Percentiles rank a stretch among this genome's conserved stretches.
Evolutionary conservation across 2,113 vertebrate species (phyloP).

Genomic region (Aptenodytes patagonicus): DNA sequence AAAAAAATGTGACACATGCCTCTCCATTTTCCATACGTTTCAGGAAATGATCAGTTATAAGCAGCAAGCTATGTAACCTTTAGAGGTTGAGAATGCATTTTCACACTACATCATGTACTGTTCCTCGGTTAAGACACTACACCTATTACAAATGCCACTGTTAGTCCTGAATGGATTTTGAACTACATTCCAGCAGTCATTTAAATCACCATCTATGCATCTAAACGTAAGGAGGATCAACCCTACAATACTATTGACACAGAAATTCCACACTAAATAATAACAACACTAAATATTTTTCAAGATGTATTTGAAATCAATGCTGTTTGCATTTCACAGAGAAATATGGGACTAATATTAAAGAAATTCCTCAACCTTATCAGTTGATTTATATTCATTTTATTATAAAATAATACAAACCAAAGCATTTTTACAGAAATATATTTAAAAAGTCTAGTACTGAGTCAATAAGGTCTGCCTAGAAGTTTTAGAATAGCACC

Average conservation of each 20-base stretch:
- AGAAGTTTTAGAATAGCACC: not conserved
- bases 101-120: not conserved
- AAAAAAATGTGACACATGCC: not conserved
- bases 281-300: not conserved
- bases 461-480: not conserved
- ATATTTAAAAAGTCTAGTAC: not conserved
- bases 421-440: not conserved
- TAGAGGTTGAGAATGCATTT: not conserved
- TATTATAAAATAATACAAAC: conserved; percentile 44
- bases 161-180: not conserved
- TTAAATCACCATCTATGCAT: not conserved
- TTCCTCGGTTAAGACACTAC: not conserved
- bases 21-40: not conserved
- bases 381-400: not conserved
- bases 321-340: not conserved
- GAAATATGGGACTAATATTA: not conserved
- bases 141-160: not conserved
- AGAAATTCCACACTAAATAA: not conserved
- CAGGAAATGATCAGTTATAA: not conserved
- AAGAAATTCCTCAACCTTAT: not conserved
- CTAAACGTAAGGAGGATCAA: not conserved
- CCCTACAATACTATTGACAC: not conserved
- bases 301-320: not conserved
- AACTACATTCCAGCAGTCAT: not conserved
- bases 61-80: not conserved